Evolutionary conservation across 2,888 invertebrate genomes (phyloP), one percentile per base, ranked within the genome.

Genomic region (Diachrysia chrysitis): DNA sequence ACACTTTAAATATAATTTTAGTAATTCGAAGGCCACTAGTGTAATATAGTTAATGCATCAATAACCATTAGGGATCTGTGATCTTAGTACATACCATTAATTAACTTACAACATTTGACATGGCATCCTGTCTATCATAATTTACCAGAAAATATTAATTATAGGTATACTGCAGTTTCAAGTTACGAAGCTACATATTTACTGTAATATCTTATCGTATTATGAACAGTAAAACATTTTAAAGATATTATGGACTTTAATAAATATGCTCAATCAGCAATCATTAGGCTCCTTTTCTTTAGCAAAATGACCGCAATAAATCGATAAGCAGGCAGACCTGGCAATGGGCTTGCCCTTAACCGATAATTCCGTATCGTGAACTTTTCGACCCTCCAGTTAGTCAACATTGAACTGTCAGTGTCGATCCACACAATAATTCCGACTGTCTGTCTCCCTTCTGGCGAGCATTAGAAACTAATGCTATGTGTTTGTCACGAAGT

Each of bases 351-450:
- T 82, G 84, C 73, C 83, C 84, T 83, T 83, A 81, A 81, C 77
- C 74, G 70, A 69, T 69, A 74, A 66, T 73, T 75, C 64, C 74
- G 71, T 70, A 74, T 63, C 76, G 76, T 72, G 79, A 79, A 83
- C 83, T 78, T 83, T 81, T 81, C 75, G 84, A 83, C 85, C 83
- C 82, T 78, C 78, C 72, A 60, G 60, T 75, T 64, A 63, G 65
- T 73, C 81, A 81, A 79, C 84, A 86, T 85, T 86, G 86, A 87
- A 82, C 84, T 85, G 78, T 78, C 83, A 73, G 71, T 76, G 77
- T 58, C 72, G 67, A 67, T 71, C 58, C 56, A 59, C 56, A 51
- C 68, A 37, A 67, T 68, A 57, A 76, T 57, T 63, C 58, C 61
- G 63, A 59, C 68, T 56, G 69, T 54, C 63, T 62, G 60, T 61